Evolutionary conservation across 2,113 vertebrate genomes (phyloP).

Genomic region (Picathartes gymnocephalus): DNA sequence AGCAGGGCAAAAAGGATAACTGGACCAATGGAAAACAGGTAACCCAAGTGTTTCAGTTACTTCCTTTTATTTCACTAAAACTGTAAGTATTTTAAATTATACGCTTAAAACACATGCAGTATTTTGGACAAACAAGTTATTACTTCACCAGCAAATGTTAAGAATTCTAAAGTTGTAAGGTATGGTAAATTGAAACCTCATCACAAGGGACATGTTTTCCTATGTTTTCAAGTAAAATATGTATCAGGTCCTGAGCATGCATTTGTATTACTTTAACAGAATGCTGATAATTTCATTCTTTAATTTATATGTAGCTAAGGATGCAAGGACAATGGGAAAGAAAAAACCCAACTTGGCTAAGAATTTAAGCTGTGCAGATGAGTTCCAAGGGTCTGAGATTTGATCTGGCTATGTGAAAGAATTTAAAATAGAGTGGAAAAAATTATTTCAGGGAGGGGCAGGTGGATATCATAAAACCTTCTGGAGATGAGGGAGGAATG

Average conservation of each 20-base stretch:
- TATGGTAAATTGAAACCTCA: neutral
- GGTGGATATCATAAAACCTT: neutral
- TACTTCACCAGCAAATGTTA: neutral
- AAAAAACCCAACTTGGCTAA: neutral
- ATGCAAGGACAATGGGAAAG: neutral
- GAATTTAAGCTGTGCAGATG: neutral
- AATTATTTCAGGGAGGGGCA: fast-evolving
- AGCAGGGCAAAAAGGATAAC: neutral
- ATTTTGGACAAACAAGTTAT: neutral
- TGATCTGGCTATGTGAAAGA: neutral
- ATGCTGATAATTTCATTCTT: neutral
- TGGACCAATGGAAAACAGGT: neutral
- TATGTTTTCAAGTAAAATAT: neutral
- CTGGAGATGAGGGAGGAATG: neutral
- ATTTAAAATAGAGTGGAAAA: neutral
- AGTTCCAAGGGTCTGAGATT: neutral
- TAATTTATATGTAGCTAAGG: neutral
- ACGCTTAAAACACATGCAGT: neutral
- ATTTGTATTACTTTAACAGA: neutral
- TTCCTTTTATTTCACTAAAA: neutral
- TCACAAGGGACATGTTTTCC: neutral
- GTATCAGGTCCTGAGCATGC: neutral
- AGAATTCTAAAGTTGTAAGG: neutral
- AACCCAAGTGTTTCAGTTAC: neutral
- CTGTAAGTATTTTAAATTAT: neutral